Conservation (phyloP, 2,113 vertebrate species). For the Platichthys stellatus region DNA sequence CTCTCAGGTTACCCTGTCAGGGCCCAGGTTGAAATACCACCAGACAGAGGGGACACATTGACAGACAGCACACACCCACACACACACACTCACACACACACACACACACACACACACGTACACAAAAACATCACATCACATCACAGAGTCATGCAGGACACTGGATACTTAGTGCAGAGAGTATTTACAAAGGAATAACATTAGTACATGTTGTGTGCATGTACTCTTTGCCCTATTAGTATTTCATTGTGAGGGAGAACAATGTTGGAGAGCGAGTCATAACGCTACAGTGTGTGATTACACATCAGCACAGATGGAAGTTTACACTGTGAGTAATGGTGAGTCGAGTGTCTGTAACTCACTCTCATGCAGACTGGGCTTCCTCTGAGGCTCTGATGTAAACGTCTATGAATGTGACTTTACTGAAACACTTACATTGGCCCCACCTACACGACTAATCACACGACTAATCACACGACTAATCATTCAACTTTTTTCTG, state of each 20-base stretch:
- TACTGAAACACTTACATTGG: too few species aligned
- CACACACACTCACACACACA: slow-evolving; percentile 14
- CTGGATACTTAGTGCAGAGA: background rate
- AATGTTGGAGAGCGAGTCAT: background rate
- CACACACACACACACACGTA: background rate
- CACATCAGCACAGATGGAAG: slow-evolving; percentile 10
- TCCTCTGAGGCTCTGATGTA: background rate
- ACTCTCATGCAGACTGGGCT: background rate
- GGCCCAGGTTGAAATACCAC: slow-evolving; percentile 56
- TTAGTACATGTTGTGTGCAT: background rate
- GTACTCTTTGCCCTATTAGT: background rate
- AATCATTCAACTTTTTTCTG: too few species aligned
- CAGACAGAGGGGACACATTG: slow-evolving; percentile 31
- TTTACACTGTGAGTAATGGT: slow-evolving; percentile 49
- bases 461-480: too few species aligned
- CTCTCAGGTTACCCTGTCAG: slow-evolving; percentile 65
- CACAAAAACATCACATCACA: background rate
- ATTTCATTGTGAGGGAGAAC: background rate
- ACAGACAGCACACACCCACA: slow-evolving; percentile 10
- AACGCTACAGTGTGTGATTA: background rate
- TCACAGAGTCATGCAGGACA: background rate
- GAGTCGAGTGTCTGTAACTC: slow-evolving; percentile 15
- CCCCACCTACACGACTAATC: too few species aligned
- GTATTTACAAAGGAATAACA: background rate
- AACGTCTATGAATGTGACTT: slow-evolving; percentile 16